These are phyloP conservation scores for Intellagama lesueurii DNA, from an alignment of 2,797 vertebrate species.

Conservation along the genomic window DNA sequence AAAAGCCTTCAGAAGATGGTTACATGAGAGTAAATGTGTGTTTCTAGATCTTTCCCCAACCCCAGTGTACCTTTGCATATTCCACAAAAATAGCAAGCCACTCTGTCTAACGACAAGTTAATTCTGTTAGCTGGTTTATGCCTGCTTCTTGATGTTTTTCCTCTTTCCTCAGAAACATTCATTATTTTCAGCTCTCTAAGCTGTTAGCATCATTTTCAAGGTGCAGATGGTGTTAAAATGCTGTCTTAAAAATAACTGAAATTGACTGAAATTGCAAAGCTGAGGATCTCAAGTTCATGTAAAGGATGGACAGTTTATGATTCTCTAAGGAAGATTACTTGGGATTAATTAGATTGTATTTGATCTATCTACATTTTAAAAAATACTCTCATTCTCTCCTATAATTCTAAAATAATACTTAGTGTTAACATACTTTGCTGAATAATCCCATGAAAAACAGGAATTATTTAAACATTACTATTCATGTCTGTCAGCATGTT, in stretches of 20 bases:
- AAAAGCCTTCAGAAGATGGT: constrained; percentile 52
- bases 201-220: constrained; percentile 84
- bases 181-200: constrained; percentile 86
- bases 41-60: neutral
- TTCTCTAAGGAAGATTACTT: constrained; percentile 73
- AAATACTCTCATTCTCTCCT: constrained; percentile 66
- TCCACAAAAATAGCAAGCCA: constrained; percentile 13
- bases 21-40: constrained; percentile 45
- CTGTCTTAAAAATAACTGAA: constrained; percentile 78
- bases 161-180: constrained; percentile 71
- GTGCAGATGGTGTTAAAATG: constrained; percentile 83
- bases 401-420: constrained; percentile 78
- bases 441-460: constrained; percentile 74
- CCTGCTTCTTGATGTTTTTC: constrained; percentile 20
- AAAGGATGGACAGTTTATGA: constrained; percentile 74
- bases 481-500: constrained; percentile 25
- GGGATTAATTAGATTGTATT: constrained; percentile 82
- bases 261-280: constrained; percentile 80
- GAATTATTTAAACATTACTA: constrained; percentile 74
- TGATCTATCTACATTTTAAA: constrained; percentile 79
- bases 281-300: constrained; percentile 79
- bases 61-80: neutral
- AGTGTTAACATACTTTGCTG: constrained; percentile 77
- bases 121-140: constrained; percentile 3
- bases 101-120: constrained; percentile 61